Evolutionary conservation across 2,797 vertebrate genomes (phyloP).

Genomic region (Linurgus olivaceus): DNA sequence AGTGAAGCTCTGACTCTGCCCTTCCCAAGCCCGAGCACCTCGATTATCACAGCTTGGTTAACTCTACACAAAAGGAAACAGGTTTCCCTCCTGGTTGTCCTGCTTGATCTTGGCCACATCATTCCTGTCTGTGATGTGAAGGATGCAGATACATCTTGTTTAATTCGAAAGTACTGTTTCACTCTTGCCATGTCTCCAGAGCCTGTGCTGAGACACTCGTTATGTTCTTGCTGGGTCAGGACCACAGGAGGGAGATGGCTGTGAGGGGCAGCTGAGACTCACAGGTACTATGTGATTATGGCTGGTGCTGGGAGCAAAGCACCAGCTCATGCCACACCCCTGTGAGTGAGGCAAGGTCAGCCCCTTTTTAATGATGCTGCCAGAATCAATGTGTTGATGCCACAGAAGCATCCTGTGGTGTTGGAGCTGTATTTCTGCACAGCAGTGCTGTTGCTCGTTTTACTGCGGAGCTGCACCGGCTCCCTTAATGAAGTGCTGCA

Average conservation of each 20-base stretch:
- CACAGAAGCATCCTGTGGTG: neutral
- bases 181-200: neutral
- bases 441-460: accelerated
- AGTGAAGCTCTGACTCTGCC: neutral
- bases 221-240: neutral
- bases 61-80: neutral
- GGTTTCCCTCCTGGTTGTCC: neutral
- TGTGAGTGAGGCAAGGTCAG: neutral
- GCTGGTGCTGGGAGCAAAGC: accelerated
- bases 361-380: neutral
- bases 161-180: neutral
- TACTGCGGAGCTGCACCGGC: accelerated
- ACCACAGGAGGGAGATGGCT: neutral
- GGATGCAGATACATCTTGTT: neutral
- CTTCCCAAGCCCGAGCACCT: accelerated
- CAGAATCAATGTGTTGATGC: neutral
- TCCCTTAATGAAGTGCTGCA: neutral
- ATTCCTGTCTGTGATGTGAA: neutral
- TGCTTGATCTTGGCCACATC: neutral
- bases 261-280: neutral
- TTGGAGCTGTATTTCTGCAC: neutral
- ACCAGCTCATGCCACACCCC: accelerated
- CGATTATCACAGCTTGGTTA: accelerated
- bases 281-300: accelerated
- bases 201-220: accelerated